A percentile compares a stretch with the other conserved stretches of the same genome.
phyloP scores from a whole-genome alignment of 2,888 invertebrate genomes.

The Choristoneura rosaceana region DNA sequence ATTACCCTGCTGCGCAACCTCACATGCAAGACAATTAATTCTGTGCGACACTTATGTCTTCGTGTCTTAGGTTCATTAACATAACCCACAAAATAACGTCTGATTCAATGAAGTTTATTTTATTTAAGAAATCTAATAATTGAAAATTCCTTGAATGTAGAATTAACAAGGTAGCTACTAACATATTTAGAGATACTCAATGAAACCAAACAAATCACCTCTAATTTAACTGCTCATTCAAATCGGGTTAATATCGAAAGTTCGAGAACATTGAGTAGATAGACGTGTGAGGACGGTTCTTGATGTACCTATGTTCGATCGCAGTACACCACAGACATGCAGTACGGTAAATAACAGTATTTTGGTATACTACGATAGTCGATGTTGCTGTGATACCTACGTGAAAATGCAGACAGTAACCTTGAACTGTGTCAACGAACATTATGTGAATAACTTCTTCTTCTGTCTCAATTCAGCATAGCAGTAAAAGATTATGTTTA shows the following conservation, averaged over 20 bases:
- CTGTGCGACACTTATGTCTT: too few relatives aligned
- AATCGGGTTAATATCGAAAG: conserved; percentile 47
- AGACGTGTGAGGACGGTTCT: conserved; percentile 65
- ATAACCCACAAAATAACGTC: too few relatives aligned
- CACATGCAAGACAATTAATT: too few relatives aligned
- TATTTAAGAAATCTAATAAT: too few relatives aligned
- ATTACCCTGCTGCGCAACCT: too few relatives aligned
- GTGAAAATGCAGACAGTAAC: background rate
- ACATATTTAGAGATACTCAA: background rate
- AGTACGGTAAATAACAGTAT: conserved; percentile 7
- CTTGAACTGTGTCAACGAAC: background rate
- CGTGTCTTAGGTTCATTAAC: too few relatives aligned
- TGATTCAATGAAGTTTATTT: too few relatives aligned
- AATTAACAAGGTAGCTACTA: background rate
- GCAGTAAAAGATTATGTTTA: too few relatives aligned
- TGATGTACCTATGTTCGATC: conserved; percentile 54
- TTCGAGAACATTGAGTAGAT: conserved; percentile 67
- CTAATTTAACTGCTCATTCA: conserved; percentile 31
- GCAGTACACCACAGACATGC: background rate
- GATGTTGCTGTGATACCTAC: background rate
- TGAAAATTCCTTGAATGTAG: too few relatives aligned
- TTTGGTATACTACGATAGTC: background rate
- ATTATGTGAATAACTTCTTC: background rate
- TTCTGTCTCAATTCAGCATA: too few relatives aligned
- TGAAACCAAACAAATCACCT: conserved; percentile 4